Percentiles rank a stretch among this genome's conserved stretches.
These are phyloP conservation scores for Carlito syrichta DNA, from an alignment of 2,113 vertebrate genomes.

Conservation along the genomic window DNA sequence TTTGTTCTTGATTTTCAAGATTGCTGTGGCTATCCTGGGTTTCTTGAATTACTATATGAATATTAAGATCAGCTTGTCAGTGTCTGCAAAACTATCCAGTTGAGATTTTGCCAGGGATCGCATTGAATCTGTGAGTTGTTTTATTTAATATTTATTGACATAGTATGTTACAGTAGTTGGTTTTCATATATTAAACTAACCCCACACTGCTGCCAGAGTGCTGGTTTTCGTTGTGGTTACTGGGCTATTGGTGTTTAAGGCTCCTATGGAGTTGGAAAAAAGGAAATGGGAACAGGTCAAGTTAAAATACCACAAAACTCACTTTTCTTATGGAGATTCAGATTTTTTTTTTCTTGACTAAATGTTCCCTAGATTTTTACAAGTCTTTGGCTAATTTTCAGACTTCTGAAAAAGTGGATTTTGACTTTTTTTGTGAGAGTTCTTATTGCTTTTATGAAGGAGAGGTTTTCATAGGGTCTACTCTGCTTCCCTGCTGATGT, in stretches of 20 bases:
- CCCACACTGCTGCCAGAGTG: background rate
- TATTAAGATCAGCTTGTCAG: background rate
- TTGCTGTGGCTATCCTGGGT: background rate
- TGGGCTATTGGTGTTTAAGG: background rate
- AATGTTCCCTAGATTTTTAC: background rate
- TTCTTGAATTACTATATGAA: background rate
- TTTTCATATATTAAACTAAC: background rate
- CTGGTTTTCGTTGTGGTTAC: background rate
- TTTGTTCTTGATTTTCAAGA: conserved; percentile 9
- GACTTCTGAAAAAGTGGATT: background rate
- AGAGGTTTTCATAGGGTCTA: background rate
- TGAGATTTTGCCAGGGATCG: background rate
- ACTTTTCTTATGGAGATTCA: background rate
- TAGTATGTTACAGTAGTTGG: background rate
- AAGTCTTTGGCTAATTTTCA: background rate
- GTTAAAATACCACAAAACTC: background rate
- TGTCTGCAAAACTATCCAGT: background rate
- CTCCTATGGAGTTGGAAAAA: background rate
- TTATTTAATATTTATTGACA: background rate
- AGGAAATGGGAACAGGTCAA: background rate
- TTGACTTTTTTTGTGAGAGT: background rate
- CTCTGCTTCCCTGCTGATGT: background rate
- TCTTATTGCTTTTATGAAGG: background rate
- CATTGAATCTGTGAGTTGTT: background rate
- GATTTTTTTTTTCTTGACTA: background rate